A percentile compares a stretch with the other conserved stretches of the same genome.
These are phyloP conservation scores for Autographa gamma DNA, from an alignment of 2,888 invertebrate species.

Conservation along the genomic window DNA sequence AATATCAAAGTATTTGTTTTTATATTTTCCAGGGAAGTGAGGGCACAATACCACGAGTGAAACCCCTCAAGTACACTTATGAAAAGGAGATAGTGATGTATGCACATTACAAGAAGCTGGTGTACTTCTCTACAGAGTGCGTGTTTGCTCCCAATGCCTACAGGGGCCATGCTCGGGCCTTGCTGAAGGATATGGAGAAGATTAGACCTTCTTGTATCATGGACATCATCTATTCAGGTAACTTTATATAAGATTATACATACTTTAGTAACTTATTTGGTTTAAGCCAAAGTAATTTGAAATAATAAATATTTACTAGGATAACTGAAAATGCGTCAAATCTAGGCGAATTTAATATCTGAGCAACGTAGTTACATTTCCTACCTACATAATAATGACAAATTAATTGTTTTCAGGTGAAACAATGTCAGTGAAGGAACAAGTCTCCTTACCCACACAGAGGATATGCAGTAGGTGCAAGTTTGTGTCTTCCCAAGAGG, in stretches of 20 bases:
- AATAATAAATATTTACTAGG: no score
- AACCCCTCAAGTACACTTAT: constrained; percentile 98
- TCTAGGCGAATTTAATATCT: no score
- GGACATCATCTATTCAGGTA: constrained; percentile 97
- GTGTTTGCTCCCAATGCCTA: constrained; percentile 99
- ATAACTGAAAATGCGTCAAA: no score
- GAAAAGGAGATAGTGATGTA: constrained; percentile 99
- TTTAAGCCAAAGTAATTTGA: no score
- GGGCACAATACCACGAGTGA: constrained; percentile 96
- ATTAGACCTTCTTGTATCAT: constrained; percentile 97
- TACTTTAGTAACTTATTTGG: no score
- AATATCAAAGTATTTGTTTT: constrained; percentile 3
- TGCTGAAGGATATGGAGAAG: constrained; percentile 98
- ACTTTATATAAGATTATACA: not conserved
- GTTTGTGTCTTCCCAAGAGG: constrained; percentile 96
- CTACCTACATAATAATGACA: not conserved
- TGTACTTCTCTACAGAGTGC: constrained; percentile 99
- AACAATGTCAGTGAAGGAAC: constrained; percentile 94
- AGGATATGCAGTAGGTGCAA: constrained; percentile 95
- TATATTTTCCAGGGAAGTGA: constrained; percentile 90
- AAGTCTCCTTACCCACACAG: constrained; percentile 94
- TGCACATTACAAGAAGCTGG: constrained; percentile 97
- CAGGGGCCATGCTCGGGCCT: constrained; percentile 96
- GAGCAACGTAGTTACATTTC: not conserved
- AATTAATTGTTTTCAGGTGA: constrained; percentile 90